Percentiles rank a stretch among this genome's conserved stretches.
Conservation (phyloP, 2,113 vertebrate species). For the Eleginops maclovinus region DNA sequence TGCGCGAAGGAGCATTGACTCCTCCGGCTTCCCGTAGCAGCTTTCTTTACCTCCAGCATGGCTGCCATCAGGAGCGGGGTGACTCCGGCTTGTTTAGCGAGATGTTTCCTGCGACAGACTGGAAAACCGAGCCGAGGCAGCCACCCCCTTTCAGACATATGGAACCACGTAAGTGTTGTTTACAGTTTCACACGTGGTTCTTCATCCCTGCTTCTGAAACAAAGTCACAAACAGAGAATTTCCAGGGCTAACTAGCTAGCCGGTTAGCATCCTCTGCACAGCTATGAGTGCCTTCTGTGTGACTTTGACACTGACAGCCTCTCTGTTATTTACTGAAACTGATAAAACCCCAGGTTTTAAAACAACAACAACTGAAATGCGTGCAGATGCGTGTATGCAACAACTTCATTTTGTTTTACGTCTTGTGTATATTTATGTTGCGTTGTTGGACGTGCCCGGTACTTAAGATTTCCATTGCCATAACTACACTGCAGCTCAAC, state of each 20-base stretch:
- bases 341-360: not conserved
- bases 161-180: slow-evolving; percentile 68
- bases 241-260: slow-evolving; percentile 33
- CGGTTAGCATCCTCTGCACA: slow-evolving; percentile 44
- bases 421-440: no score
- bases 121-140: slow-evolving; percentile 42
- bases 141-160: not conserved
- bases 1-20: slow-evolving; percentile 8
- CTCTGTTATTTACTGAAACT: not conserved
- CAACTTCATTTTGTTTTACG: no score
- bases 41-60: slow-evolving; percentile 63
- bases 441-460: no score
- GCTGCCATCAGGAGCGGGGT: slow-evolving; percentile 79
- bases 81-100: slow-evolving; percentile 66
- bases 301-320: slow-evolving; percentile 71
- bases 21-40: slow-evolving; percentile 57
- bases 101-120: slow-evolving; percentile 72
- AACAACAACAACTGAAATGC: not conserved
- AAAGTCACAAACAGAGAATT: not conserved
- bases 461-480: no score
- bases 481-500: no score
- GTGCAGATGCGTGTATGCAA: no score
- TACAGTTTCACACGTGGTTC: rapidly evolving
- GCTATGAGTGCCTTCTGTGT: slow-evolving; percentile 39
- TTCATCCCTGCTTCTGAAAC: not conserved